phyloP scores from a whole-genome alignment of 2,113 vertebrate species.

The Paratilapia polleni region DNA sequence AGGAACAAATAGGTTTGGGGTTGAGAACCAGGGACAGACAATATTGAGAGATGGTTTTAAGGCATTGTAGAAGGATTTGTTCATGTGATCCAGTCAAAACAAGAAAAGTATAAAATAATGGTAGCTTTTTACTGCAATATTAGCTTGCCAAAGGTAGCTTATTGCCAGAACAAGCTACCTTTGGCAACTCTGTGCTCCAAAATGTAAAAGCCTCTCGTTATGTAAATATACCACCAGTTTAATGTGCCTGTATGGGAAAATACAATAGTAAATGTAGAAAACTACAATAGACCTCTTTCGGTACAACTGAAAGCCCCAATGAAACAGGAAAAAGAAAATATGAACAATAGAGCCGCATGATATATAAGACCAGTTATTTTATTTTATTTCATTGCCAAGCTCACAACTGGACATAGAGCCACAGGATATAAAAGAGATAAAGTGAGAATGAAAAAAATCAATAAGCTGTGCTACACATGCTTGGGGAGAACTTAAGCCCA shows the following conservation, averaged over 20 bases:
- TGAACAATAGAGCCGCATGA: slow-evolving; percentile 8
- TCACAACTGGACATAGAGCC: slow-evolving; percentile 59
- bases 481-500: slow-evolving; percentile 40
- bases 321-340: slow-evolving; percentile 11
- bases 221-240: neutral
- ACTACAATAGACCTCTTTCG: neutral
- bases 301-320: slow-evolving; percentile 2
- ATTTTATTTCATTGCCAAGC: slow-evolving; percentile 36
- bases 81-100: neutral
- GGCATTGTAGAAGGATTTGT: neutral
- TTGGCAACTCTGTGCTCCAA: neutral
- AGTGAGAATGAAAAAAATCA: slow-evolving; percentile 45
- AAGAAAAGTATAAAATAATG: neutral
- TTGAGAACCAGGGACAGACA: neutral
- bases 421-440: slow-evolving; percentile 52
- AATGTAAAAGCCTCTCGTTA: slow-evolving; percentile 5
- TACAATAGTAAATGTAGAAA: neutral
- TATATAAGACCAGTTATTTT: slow-evolving; percentile 39
- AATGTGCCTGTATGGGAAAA: neutral
- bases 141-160: too few relatives aligned
- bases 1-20: neutral
- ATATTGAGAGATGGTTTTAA: neutral
- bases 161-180: neutral
- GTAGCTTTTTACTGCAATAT: neutral
- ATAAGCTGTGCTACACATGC: slow-evolving; percentile 47